These are phyloP conservation scores for Premnoplex brunnescens DNA, from an alignment of 2,797 vertebrate genomes.

Conservation along the genomic window DNA sequence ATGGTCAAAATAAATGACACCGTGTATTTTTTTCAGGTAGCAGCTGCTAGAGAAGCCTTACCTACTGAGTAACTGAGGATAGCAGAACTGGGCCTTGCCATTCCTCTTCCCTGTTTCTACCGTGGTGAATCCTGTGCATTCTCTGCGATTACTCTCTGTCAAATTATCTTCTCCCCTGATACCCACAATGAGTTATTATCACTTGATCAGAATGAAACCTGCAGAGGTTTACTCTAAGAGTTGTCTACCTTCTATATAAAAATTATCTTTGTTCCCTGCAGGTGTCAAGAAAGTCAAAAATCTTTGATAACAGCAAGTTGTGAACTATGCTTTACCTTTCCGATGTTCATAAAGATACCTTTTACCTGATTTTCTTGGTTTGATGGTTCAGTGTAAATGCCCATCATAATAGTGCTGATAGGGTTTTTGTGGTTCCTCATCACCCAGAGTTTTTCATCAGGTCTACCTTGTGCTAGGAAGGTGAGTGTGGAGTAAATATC, in stretches of 20 bases:
- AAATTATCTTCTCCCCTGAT: not conserved
- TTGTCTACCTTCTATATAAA: not conserved
- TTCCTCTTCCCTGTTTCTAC: not conserved
- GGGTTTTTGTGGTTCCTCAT: not conserved
- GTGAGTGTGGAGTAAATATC: not conserved
- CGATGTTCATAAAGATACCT: not conserved
- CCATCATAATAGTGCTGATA: rapidly evolving
- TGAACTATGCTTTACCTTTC: not conserved
- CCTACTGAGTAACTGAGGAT: not conserved
- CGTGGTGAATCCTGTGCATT: not conserved
- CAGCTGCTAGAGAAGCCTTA: not conserved
- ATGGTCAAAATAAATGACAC: not conserved
- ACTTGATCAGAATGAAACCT: not conserved
- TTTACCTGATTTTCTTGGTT: not conserved
- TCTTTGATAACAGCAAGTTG: not conserved
- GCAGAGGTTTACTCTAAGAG: not conserved
- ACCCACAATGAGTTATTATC: not conserved
- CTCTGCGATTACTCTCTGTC: not conserved
- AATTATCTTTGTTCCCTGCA: not conserved
- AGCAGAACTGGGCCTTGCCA: not conserved
- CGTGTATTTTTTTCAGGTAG: not conserved
- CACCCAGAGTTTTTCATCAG: not conserved
- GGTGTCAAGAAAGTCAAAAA: not conserved
- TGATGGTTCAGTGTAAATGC: not conserved
- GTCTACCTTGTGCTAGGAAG: not conserved